Evolutionary conservation across 2,113 vertebrate genomes (phyloP).

Genomic region (Meleagris gallopavo): DNA sequence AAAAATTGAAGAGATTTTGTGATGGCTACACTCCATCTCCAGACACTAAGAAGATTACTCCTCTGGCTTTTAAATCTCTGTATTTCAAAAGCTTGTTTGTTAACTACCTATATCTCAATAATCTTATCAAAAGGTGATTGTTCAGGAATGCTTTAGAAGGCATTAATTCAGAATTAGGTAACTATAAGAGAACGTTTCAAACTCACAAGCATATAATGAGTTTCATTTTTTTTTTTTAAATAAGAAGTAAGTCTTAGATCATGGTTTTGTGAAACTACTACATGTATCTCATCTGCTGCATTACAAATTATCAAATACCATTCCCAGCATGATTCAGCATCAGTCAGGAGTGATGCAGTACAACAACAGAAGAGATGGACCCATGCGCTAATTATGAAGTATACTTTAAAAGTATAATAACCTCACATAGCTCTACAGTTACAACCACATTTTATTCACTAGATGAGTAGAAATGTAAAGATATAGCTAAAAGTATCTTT

Average conservation of each 20-base stretch:
- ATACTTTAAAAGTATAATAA: background rate
- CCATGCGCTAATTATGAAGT: background rate
- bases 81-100: conserved; percentile 21
- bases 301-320: background rate
- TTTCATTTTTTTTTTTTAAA: background rate
- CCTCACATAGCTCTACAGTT: background rate
- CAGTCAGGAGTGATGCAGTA: background rate
- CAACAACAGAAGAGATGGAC: background rate
- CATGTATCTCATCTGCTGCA: background rate
- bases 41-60: background rate
- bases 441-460: background rate
- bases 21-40: background rate
- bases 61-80: conserved; percentile 10
- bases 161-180: conserved; percentile 13
- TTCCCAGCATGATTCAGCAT: conserved; percentile 16
- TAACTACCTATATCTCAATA: background rate
- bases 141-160: conserved; percentile 28
- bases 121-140: conserved; percentile 22
- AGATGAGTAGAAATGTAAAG: background rate
- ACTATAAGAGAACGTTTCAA: conserved; percentile 7
- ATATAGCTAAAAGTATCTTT: background rate
- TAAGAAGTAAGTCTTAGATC: background rate
- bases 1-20: background rate
- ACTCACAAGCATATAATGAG: background rate
- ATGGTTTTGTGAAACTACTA: background rate